Percentiles rank a stretch among this genome's conserved stretches.
Conservation (phyloP, 2,113 vertebrate genomes). For the Octodon degus region DNA sequence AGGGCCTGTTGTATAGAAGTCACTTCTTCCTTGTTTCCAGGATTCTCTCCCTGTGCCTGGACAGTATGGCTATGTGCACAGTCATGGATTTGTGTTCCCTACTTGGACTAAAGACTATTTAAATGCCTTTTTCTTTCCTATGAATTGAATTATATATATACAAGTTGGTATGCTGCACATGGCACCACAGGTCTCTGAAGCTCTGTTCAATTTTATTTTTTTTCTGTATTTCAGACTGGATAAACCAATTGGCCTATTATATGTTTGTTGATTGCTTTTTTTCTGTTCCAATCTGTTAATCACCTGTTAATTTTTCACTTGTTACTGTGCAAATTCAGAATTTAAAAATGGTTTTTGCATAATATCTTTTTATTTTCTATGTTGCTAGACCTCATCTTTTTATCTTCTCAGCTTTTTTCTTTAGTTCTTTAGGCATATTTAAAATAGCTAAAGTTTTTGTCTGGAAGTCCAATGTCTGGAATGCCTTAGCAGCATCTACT, state of each 20-base stretch:
- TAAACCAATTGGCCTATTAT: background rate
- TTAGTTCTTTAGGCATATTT: constrained; percentile 7
- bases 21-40: background rate
- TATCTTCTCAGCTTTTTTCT: background rate
- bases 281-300: background rate
- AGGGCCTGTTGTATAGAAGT: background rate
- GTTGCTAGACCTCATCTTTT: background rate
- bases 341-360: background rate
- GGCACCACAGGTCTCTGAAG: background rate
- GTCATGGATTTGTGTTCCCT: background rate
- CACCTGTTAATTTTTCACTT: background rate
- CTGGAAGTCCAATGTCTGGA: constrained; percentile 17
- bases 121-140: background rate
- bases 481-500: background rate
- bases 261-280: background rate
- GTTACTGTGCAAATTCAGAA: background rate
- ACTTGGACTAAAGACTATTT: background rate
- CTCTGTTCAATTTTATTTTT: background rate
- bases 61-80: background rate
- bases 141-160: background rate
- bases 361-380: background rate
- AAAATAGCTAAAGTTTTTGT: background rate
- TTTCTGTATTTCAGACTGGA: background rate
- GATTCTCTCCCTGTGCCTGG: background rate
- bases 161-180: background rate